These are phyloP conservation scores for Macaria notata DNA, from an alignment of 2,888 invertebrate genomes.

Conservation along the genomic window DNA sequence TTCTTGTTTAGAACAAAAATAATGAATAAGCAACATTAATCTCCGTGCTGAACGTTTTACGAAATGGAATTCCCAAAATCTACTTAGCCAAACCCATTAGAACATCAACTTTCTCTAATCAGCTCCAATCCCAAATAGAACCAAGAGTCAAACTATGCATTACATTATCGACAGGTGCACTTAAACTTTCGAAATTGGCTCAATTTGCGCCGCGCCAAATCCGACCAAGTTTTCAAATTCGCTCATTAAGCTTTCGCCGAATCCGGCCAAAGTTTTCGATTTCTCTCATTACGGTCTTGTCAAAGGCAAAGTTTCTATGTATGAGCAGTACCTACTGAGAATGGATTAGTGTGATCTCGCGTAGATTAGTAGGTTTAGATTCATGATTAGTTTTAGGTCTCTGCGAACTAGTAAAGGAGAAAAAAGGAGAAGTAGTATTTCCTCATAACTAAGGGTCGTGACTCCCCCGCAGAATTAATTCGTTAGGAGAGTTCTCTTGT, in stretches of 20 bases:
- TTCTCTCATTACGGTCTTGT: conserved; percentile 7
- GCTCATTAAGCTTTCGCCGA: conserved; percentile 15
- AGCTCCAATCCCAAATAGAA: not conserved
- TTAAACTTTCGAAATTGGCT: conserved; percentile 12
- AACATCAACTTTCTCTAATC: not conserved
- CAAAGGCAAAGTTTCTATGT: conserved; percentile 9
- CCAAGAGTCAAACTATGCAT: conserved; percentile 9
- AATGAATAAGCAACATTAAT: no score
- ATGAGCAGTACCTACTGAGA: conserved; percentile 3
- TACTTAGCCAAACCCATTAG: no score
- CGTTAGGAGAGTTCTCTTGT: no score
- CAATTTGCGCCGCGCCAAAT: conserved; percentile 6
- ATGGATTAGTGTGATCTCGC: conserved; percentile 2
- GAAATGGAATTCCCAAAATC: no score
- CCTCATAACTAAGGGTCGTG: no score
- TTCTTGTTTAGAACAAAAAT: no score
- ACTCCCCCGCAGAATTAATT: no score
- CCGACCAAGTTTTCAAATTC: conserved; percentile 16
- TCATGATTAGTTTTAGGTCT: no score
- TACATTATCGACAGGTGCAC: conserved; percentile 16
- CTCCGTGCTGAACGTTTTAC: no score
- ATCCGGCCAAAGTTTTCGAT: conserved; percentile 12
- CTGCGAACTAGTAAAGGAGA: no score
- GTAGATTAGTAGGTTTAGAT: no score
- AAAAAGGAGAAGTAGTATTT: no score